Percentiles rank a stretch among this genome's conserved stretches.
Evolutionary conservation across 2,888 invertebrate species (phyloP).

Genomic region (Lithophane socia): DNA sequence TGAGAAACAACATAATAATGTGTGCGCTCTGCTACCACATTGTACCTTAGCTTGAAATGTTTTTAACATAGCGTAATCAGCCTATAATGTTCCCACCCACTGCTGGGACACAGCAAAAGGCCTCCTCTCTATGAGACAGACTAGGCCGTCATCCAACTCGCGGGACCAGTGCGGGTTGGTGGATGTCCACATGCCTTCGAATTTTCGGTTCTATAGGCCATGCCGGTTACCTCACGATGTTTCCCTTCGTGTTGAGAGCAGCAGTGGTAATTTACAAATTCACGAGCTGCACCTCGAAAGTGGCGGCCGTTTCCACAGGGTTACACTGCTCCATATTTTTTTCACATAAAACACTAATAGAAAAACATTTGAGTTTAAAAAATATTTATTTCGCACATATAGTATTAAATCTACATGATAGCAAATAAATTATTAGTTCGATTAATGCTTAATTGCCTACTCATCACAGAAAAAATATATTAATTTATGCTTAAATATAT

Average conservation of each 20-base stretch:
- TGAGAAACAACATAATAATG: not conserved
- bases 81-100: not conserved
- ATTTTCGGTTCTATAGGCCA: not conserved
- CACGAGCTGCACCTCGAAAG: not conserved
- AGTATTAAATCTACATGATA: slow-evolving; percentile 13
- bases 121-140: not conserved
- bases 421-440: slow-evolving; percentile 6
- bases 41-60: not conserved
- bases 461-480: slow-evolving; percentile 15
- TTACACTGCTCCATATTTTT: not conserved
- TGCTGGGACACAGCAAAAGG: not conserved
- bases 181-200: not conserved
- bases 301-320: not conserved
- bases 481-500: not conserved
- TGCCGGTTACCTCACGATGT: not conserved
- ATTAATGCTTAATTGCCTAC: not conserved
- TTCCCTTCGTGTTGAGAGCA: not conserved
- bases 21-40: not conserved
- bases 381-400: slow-evolving; percentile 24
- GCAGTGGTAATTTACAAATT: not conserved
- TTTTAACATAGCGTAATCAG: not conserved
- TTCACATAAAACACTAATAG: not conserved
- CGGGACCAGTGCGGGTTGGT: not conserved
- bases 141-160: not conserved
- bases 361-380: not conserved